Evolutionary conservation across 2,113 vertebrate species (phyloP).

Genomic region (Amblyornis subalaris): DNA sequence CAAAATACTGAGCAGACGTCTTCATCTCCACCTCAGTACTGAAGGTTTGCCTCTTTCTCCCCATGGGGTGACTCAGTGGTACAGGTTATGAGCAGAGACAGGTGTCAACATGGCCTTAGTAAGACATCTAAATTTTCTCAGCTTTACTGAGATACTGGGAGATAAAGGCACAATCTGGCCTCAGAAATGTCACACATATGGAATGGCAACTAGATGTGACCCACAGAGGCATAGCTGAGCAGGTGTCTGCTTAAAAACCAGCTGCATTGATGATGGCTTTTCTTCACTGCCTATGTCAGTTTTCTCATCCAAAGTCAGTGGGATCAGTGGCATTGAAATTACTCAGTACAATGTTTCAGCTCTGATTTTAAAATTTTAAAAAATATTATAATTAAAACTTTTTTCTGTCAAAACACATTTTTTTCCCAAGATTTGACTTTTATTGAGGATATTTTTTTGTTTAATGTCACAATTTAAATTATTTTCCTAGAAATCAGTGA

Average conservation of each 20-base stretch:
- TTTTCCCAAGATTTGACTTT: neutral
- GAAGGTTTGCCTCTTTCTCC: neutral
- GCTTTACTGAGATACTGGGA: constrained; percentile 3
- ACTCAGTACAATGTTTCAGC: neutral
- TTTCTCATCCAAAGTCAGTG: neutral
- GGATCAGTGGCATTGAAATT: neutral
- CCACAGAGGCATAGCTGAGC: constrained; percentile 10
- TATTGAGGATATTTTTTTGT: neutral
- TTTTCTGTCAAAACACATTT: constrained; percentile 22
- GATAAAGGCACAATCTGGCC: constrained; percentile 6
- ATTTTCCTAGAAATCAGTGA: constrained; percentile 46
- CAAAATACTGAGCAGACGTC: constrained; percentile 5
- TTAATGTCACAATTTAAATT: constrained; percentile 19
- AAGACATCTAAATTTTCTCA: neutral
- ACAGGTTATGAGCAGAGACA: constrained; percentile 14
- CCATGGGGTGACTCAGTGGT: neutral
- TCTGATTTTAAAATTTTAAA: constrained; percentile 12
- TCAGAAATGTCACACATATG: constrained; percentile 51
- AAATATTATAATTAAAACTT: neutral
- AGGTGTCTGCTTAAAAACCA: constrained; percentile 13
- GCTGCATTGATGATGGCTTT: constrained; percentile 4
- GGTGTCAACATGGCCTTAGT: constrained; percentile 2
- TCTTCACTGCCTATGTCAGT: neutral
- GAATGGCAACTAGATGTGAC: constrained; percentile 5
- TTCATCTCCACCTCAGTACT: neutral